These are phyloP conservation scores for Shinisaurus crocodilurus DNA, from an alignment of 2,113 vertebrate species.

Conservation along the genomic window DNA sequence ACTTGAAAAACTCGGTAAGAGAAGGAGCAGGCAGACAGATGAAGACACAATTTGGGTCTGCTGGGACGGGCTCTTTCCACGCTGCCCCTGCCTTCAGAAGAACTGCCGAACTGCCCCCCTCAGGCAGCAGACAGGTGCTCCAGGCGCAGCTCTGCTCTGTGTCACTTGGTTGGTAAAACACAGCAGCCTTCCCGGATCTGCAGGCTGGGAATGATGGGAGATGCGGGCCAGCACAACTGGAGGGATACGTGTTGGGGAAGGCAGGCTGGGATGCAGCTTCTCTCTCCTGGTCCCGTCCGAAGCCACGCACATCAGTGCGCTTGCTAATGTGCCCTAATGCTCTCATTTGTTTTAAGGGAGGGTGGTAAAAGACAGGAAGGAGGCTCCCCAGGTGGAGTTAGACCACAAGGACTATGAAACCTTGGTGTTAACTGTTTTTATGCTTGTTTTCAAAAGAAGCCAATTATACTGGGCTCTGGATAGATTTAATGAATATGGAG, in stretches of 20 bases:
- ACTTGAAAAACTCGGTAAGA: not conserved
- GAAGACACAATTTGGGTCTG: not conserved
- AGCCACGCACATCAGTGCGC: not conserved
- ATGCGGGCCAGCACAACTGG: too few species aligned
- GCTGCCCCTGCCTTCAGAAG: not conserved
- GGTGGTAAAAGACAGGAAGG: not conserved
- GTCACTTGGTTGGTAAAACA: too few species aligned
- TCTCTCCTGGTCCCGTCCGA: not conserved
- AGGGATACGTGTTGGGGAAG: too few species aligned
- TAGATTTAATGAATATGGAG: slow-evolving; percentile 26
- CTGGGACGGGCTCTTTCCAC: not conserved
- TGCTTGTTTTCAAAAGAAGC: not conserved
- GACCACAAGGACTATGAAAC: not conserved
- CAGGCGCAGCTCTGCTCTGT: too few species aligned
- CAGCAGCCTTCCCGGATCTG: too few species aligned
- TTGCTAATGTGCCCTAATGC: not conserved
- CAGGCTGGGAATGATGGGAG: too few species aligned
- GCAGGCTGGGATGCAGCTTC: not conserved
- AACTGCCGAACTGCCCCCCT: not conserved
- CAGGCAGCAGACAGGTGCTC: not conserved
- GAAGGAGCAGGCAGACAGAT: too few species aligned
- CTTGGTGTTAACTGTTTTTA: slow-evolving; percentile 18
- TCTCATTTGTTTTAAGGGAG: not conserved
- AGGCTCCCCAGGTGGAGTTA: not conserved
- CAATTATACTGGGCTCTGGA: not conserved